phyloP scores from a whole-genome alignment of 2,888 invertebrate species.

The Drosophila borealis region DNA sequence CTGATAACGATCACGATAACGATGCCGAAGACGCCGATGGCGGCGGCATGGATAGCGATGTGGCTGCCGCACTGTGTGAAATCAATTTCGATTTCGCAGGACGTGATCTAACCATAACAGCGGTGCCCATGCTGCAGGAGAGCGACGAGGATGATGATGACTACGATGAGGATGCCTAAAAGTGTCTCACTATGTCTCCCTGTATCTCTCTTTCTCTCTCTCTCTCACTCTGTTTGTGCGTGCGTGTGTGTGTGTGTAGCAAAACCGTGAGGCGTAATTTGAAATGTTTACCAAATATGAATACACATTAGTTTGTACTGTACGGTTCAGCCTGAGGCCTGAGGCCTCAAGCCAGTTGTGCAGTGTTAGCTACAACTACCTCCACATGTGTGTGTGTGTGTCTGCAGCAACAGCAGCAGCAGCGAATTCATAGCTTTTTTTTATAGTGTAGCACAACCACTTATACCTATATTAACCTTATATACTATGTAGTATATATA shows the following conservation, averaged over 20 bases:
- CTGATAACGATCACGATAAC: slow-evolving; percentile 27
- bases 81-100: slow-evolving; percentile 80
- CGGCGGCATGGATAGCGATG: slow-evolving; percentile 64
- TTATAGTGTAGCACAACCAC: slow-evolving; percentile 25
- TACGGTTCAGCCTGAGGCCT: slow-evolving; percentile 2
- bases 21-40: slow-evolving; percentile 50
- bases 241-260: slow-evolving; percentile 14
- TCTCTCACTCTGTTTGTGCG: slow-evolving; percentile 2
- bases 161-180: slow-evolving; percentile 77
- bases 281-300: slow-evolving; percentile 77
- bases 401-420: slow-evolving; percentile 24
- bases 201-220: background rate
- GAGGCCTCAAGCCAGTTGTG: slow-evolving; percentile 9
- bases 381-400: slow-evolving; percentile 55
- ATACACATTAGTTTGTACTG: slow-evolving; percentile 63
- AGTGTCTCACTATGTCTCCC: background rate
- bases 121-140: slow-evolving; percentile 79
- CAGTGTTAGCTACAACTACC: slow-evolving; percentile 65
- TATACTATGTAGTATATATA: slow-evolving; percentile 10
- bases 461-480: slow-evolving; percentile 21
- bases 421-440: slow-evolving; percentile 52
- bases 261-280: slow-evolving; percentile 69
- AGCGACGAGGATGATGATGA: slow-evolving; percentile 83
- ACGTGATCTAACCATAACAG: slow-evolving; percentile 81
- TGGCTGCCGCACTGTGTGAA: slow-evolving; percentile 59